phyloP scores from a whole-genome alignment of 2,797 vertebrate genomes.

The Orestias chungarensis region DNA sequence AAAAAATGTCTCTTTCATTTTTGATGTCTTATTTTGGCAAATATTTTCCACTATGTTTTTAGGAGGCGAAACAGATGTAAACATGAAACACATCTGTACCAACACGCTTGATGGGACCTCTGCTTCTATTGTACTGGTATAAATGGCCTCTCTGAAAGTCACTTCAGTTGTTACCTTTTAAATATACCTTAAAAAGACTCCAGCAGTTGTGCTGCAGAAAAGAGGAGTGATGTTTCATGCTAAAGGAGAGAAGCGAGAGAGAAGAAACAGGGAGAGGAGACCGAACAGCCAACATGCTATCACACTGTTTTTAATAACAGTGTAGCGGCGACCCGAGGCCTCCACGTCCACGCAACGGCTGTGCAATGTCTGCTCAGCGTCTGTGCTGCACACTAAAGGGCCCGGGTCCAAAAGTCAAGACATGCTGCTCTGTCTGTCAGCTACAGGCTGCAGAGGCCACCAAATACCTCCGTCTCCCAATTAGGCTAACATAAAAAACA shows the following conservation, averaged over 20 bases:
- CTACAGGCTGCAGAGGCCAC: constrained; percentile 55
- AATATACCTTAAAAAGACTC: constrained; percentile 19
- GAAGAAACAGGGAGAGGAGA: constrained; percentile 64
- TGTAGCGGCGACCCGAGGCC: constrained; percentile 80
- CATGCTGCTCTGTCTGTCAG: constrained; percentile 74
- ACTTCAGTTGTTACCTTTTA: constrained; percentile 63
- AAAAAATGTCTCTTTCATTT: too few species aligned
- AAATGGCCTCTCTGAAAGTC: constrained; percentile 58
- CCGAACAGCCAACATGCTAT: constrained; percentile 83
- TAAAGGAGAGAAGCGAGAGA: constrained; percentile 63
- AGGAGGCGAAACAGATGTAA: constrained; percentile 5
- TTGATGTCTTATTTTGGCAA: too few species aligned
- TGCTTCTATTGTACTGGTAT: not conserved
- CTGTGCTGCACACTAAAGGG: constrained; percentile 76
- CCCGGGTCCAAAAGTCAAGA: constrained; percentile 69
- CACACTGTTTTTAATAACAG: constrained; percentile 85
- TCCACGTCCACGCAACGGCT: constrained; percentile 85
- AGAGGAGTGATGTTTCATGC: constrained; percentile 59
- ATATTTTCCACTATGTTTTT: not conserved
- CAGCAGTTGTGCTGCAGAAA: constrained; percentile 42
- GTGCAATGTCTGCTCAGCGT: constrained; percentile 82
- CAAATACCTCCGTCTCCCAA: constrained; percentile 47
- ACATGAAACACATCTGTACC: not conserved
- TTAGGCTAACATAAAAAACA: not conserved
- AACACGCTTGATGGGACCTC: constrained; percentile 6